Evolutionary conservation across 2,797 vertebrate species (phyloP).

Genomic region (Artibeus lituratus): DNA sequence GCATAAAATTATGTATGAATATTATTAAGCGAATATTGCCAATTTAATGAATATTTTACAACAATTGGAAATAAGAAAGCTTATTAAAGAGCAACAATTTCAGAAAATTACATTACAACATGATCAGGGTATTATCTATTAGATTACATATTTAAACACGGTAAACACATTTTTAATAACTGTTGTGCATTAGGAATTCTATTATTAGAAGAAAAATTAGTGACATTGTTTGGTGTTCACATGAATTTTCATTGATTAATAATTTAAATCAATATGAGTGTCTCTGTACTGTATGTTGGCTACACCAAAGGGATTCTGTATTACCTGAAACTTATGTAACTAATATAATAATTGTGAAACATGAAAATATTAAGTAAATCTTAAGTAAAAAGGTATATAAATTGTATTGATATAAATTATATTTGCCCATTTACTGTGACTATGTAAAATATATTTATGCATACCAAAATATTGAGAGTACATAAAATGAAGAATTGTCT

Average conservation of each 20-base stretch:
- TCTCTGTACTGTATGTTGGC: background rate
- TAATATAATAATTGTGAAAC: background rate
- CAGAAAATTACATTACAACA: background rate
- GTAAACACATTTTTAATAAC: background rate
- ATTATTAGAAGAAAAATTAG: background rate
- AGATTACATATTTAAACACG: slow-evolving; percentile 21
- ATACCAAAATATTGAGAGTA: background rate
- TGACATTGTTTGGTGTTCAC: background rate
- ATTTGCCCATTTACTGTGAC: background rate
- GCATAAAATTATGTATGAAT: slow-evolving; percentile 57
- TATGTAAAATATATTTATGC: background rate
- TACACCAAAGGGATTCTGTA: background rate
- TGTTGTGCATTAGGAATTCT: background rate
- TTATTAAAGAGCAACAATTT: slow-evolving; percentile 22
- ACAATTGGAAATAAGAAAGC: background rate
- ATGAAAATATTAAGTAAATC: background rate
- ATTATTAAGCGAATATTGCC: slow-evolving; percentile 52
- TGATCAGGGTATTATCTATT: background rate
- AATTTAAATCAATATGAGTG: background rate
- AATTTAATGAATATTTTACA: slow-evolving; percentile 42
- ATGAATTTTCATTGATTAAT: background rate
- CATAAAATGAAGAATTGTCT: background rate
- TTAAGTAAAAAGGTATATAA: background rate
- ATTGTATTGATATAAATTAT: background rate
- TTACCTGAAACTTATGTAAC: background rate